Evolutionary conservation across 2,797 vertebrate species (phyloP).

Genomic region (Pitangus sulphuratus): DNA sequence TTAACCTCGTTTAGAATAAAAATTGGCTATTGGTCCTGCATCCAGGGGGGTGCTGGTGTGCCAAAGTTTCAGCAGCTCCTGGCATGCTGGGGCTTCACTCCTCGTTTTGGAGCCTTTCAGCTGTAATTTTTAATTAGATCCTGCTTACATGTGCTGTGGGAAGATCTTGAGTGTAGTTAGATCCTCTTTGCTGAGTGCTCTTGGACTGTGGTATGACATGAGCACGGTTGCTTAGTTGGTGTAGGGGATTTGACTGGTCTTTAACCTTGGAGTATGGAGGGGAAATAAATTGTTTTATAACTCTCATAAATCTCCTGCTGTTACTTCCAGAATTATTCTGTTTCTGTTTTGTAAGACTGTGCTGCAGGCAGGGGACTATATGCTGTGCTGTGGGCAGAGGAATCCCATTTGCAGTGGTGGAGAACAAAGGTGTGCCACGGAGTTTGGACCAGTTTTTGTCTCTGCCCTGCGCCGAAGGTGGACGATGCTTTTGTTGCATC

Average conservation of each 20-base stretch:
- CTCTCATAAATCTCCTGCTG: neutral
- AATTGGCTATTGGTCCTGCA: accelerated
- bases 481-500: neutral
- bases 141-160: neutral
- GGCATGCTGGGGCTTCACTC: neutral
- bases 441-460: neutral
- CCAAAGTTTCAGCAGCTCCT: neutral
- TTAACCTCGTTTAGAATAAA: neutral
- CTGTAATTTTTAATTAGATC: neutral
- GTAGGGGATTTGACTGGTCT: neutral
- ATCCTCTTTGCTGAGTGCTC: neutral
- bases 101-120: neutral
- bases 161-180: neutral
- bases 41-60: accelerated
- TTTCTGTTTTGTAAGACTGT: neutral
- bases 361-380: neutral
- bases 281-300: neutral
- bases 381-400: neutral
- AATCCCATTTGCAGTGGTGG: neutral
- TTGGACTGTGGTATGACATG: neutral
- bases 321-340: neutral
- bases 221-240: neutral
- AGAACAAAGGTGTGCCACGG: neutral
- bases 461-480: accelerated
- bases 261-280: neutral